phyloP scores from a whole-genome alignment of 1,140 invertebrate genomes.

The Atopsyche davidsoni region DNA sequence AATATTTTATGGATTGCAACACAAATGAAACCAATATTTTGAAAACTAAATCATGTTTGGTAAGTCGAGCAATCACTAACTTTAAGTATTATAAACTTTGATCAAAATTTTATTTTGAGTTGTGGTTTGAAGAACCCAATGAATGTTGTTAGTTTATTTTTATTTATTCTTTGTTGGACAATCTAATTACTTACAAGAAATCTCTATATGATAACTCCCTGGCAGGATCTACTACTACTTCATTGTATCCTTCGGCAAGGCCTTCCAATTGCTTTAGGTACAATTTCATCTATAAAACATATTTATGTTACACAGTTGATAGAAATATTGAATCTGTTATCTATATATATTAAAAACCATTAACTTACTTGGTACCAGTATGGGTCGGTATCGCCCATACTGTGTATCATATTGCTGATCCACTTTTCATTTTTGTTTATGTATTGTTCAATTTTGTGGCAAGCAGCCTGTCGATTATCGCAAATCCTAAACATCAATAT shows the following conservation, averaged over 20 bases:
- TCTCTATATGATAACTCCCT: conserved; percentile 35
- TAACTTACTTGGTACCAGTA: conserved; percentile 56
- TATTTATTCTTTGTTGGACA: too few relatives aligned
- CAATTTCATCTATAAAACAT: conserved; percentile 30
- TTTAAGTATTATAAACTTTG: too few relatives aligned
- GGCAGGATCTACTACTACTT: conserved; percentile 33
- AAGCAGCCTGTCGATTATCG: conserved; percentile 36
- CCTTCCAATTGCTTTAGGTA: conserved; percentile 42
- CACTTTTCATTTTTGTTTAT: conserved; percentile 49
- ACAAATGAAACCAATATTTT: too few relatives aligned
- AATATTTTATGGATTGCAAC: neutral
- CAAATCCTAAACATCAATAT: conserved; percentile 21
- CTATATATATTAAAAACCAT: conserved; percentile 8
- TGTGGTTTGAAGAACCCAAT: too few relatives aligned
- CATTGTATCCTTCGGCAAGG: conserved; percentile 38
- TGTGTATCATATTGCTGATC: conserved; percentile 44
- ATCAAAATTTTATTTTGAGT: too few relatives aligned
- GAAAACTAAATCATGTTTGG: too few relatives aligned
- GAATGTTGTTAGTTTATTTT: too few relatives aligned
- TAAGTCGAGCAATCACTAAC: too few relatives aligned
- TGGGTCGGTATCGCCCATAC: conserved; percentile 35
- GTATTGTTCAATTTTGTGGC: conserved; percentile 48
- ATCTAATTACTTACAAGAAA: conserved; percentile 2
- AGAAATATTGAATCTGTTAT: conserved; percentile 1
- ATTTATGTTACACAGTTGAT: too few relatives aligned